Evolutionary conservation across 2,113 vertebrate species (phyloP), one percentile per base, ranked within the genome.

Genomic region (Axis porcinus): DNA sequence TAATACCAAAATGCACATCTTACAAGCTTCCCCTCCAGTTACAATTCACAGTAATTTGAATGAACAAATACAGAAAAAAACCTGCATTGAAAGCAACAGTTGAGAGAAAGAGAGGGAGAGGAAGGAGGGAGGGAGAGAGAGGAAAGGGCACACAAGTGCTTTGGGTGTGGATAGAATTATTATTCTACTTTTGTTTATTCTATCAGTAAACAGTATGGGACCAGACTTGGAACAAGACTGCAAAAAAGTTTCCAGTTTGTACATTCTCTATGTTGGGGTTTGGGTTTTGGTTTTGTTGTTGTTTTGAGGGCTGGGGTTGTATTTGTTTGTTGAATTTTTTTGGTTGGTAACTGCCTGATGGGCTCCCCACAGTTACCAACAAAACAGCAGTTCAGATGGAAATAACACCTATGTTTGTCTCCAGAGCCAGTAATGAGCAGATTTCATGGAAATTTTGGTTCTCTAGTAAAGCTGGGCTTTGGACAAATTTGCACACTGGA

Each of bases 401-500:
- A 54, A 91, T 17, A 28, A 23, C 15, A n/a, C 25, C 15, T 78
- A 6, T 7, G 23, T 10, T 58, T 54, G 7, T 58, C 27, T 83
- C 21, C n/a, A 64, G 60, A 78, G 47, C 2, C 17, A n/a, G 19
- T 30, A 11, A 58, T 33, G 23, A 92, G 33, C 4, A 19, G 8
- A 19, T 8, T 27, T 1, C 33, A 90, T 21, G n/a, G n/a, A 40
- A 33, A 43, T 25, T 76, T 45, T 47, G 23, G 28, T 40, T 92
- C 33, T 43, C 0, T 58, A 57, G 2, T 15, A 7, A 94, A 64
- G 14, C 3, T 60, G 11, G 13, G 12, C 25, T n/a, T 62, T 4
- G 13, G 4, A 30, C 9, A 0, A 64, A 6, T n/a, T 13, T 5
- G 62, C 6, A 9, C 21, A 47, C 1, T 27, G 11, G 27, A 33